Base-by-base conservation (phyloP, 2,797 vertebrate species). In the Diplodus puntazzo region DNA sequence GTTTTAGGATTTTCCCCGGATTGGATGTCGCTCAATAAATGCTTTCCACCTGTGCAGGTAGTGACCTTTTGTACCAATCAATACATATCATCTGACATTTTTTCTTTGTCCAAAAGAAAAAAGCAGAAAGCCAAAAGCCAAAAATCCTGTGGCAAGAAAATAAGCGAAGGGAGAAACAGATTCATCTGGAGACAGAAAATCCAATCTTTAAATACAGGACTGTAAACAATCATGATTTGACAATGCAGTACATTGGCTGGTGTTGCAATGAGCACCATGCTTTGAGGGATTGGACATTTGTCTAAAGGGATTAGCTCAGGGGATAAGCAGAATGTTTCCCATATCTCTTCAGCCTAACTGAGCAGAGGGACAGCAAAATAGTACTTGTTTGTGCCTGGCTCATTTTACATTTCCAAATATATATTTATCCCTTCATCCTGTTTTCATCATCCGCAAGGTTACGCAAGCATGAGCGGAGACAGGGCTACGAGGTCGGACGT, bases 261-360 rank as follows among this genome's bases (percentile, higher is more conserved):
- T 72, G 74, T 77, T 84, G 77, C 84, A 82, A 70, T 81, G 75
- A 85, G 87, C 78, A 39, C 72, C 76, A 71, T 83, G 88, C 87
- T 90, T 83, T 88, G 79, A 87, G 87, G 87, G 88, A 92, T 88
- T 90, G 89, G 87, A 89, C 73, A 10, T 89, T 86, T 86, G 87
- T 89, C 86, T 89, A 86, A 92, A 86, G 87, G 91, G 92, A 94
- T 93, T 91, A 94, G 86, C 86, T 83, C 69, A 74, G 81, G 84
- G 89, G 87, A 92, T 92, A 82, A 93, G 85, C 87, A 77, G 77
- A 87, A 87, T 84, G 80, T 83, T 92, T 90, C 76, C 81, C 73
- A 18, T 88, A 92, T 89, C 85, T 85, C 78, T 92, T 87, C 78
- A 87, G 83, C 79, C 83, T 68, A 81, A 90, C 87, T 70, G 82